Base-by-base conservation (phyloP, 2,113 vertebrate species). In the Agapornis roseicollis region DNA sequence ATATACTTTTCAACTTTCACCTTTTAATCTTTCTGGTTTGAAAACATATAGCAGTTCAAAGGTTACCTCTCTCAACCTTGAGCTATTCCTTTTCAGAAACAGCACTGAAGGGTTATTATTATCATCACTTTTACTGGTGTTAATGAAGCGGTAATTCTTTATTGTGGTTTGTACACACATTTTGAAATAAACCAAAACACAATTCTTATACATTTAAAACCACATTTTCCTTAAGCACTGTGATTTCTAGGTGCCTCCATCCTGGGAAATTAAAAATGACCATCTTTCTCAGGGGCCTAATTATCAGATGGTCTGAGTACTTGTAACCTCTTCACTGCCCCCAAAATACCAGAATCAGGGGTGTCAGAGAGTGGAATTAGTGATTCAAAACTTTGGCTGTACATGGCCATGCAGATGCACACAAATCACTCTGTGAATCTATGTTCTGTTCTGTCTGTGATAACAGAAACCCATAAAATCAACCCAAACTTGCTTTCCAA, bases 1-100 rank as follows among this genome's bases (percentile, higher is more conserved):
- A 97, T 47, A 95, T 94, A 94, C 91, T 96, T 96, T 95, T 94
- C 93, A 96, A 96, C 95, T 93, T 77, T 93, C 93, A 94, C 95
- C 91, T 95, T 95, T 88, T 68, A 91, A 68, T 92, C 94, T 93
- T 80, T 91, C 82, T 96, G 68, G 64, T 93, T 97, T 88, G 79
- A 96, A 96, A 96, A 94, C 89, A 94, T 70, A 72, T 68, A 93
- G 58, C 50, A 70, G 91, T 93, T 96, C 94, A 97, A 94, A 96
- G 80, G 91, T 93, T 96, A 80, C 91, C 58, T 88, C 94, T 88
- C 49, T 69, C 80, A 95, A 96, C 66, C 94, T 37, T 50, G 16
- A 90, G 82, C 47, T 80, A 89, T 95, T 96, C 82, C 66, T 55
- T 95, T 93, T 85, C 81, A 83, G 95, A 91, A 96, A 84, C 69